Evolutionary conservation across 2,113 vertebrate genomes (phyloP), one percentile per base, ranked within the genome.

Genomic region (Tragelaphus strepsiceros): DNA sequence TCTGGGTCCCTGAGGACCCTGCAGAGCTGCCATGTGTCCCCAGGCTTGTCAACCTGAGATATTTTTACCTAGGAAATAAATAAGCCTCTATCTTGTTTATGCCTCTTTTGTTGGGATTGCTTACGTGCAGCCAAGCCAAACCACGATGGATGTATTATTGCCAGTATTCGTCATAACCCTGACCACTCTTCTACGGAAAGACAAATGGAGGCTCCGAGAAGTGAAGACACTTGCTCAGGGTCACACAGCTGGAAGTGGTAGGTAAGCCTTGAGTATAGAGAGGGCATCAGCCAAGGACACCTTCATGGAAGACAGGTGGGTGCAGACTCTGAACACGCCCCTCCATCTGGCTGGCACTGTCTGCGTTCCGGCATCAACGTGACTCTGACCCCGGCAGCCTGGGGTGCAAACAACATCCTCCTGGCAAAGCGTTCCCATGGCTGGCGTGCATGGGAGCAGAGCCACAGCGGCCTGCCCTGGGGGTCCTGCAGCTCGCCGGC

Each of bases 391-490:
- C 43, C 4, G 1, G 17, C 54, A 53, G 15, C 22, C 51, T 56
- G 80, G 51, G 59, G 21, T 6, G n/a, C 56, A 30, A 2, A 53
- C 30, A 7, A 39, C n/a, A 6, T 43, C 6, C 30, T 58, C 9
- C 39, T 1, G 39, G 30, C 15, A 24, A 9, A 8, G 64, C n/a
- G 5, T 61, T 12, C 1, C 1, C 2, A 0, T 0, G 0, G 0
- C 16, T 5, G 58, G 32, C 5, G 1, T 16, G 49, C 8, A 2
- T 12, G n/a, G 56, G 56, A 30, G 26, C 71, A 32, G 77, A 53
- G 77, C 14, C 58, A 4, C 19, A 2, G 43, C 1, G 3, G 8
- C 54, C 17, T 0, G 0, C 21, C 13, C 19, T 21, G 43, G 21
- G 17, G 54, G 17, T 39, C 71, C 84, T 53, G 83, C 0, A 30